These are phyloP conservation scores for Gibbula magus DNA, from an alignment of 2,888 invertebrate genomes.

Conservation along the genomic window DNA sequence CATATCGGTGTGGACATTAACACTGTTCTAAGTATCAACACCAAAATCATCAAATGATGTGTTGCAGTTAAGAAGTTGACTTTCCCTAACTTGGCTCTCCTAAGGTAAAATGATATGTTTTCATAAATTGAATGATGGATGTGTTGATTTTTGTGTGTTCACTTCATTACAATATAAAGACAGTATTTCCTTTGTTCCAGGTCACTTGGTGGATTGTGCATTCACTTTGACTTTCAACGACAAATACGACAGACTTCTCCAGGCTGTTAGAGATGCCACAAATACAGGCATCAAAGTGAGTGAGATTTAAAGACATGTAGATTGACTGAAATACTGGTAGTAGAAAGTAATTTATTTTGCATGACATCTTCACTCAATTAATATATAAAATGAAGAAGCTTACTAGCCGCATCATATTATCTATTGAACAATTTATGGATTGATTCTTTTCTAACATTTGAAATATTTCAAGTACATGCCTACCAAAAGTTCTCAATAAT, in stretches of 20 bases:
- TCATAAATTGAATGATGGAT: too few species aligned
- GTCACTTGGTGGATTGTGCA: constrained; percentile 97
- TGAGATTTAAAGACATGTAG: neutral
- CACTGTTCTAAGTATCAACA: too few species aligned
- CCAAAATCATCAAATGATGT: too few species aligned
- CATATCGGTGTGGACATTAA: too few species aligned
- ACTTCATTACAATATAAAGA: neutral
- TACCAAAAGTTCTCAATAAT: neutral
- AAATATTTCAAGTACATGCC: neutral
- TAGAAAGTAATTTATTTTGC: too few species aligned
- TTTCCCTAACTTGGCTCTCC: too few species aligned
- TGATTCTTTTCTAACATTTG: neutral
- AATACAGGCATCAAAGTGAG: constrained; percentile 93
- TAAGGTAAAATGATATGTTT: too few species aligned
- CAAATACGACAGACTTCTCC: constrained; percentile 89
- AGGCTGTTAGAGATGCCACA: constrained; percentile 96
- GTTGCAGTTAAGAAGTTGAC: too few species aligned
- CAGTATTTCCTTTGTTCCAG: constrained; percentile 64
- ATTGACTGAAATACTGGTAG: too few species aligned
- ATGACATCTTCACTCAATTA: too few species aligned
- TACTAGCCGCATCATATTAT: neutral
- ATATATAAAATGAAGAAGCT: too few species aligned
- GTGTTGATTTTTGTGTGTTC: too few species aligned
- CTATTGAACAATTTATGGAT: neutral
- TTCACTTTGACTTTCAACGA: constrained; percentile 98